These are phyloP conservation scores for Centroberyx gerrardi DNA, from an alignment of 2,797 vertebrate genomes.

Conservation along the genomic window DNA sequence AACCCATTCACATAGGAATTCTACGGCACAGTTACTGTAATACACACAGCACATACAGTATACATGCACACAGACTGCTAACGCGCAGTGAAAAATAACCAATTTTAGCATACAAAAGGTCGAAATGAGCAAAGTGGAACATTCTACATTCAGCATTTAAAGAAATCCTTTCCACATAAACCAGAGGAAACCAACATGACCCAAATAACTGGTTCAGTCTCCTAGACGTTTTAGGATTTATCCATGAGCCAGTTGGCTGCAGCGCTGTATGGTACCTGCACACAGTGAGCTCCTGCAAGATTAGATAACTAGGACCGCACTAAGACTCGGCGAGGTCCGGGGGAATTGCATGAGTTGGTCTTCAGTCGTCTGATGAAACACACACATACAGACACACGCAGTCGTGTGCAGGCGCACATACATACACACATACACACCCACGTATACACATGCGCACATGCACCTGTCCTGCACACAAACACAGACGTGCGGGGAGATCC, in stretches of 20 bases:
- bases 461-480: not conserved
- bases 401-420: conserved; percentile 2
- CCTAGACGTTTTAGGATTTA: conserved; percentile 48
- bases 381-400: conserved; percentile 28
- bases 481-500: conserved; percentile 18
- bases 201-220: conserved; percentile 61
- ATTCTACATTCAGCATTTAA: conserved; percentile 45
- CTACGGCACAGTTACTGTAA: conserved; percentile 36
- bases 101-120: conserved; percentile 12
- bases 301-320: conserved; percentile 65
- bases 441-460: conserved; percentile 22
- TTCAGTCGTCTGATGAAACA: conserved; percentile 50
- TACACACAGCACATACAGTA: conserved; percentile 19
- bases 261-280: conserved; percentile 57
- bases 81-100: conserved; percentile 3
- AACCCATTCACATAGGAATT: conserved; percentile 37
- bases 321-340: conserved; percentile 41
- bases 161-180: conserved; percentile 41
- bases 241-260: conserved; percentile 58
- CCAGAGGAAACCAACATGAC: conserved; percentile 50
- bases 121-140: conserved; percentile 34
- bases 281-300: conserved; percentile 63
- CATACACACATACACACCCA: conserved; percentile 12
- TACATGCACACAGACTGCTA: conserved; percentile 3
- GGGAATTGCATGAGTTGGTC: conserved; percentile 54